These are phyloP conservation scores for Deladenus siricidicola DNA, from an alignment of 2,888 invertebrate genomes.

Conservation along the genomic window DNA sequence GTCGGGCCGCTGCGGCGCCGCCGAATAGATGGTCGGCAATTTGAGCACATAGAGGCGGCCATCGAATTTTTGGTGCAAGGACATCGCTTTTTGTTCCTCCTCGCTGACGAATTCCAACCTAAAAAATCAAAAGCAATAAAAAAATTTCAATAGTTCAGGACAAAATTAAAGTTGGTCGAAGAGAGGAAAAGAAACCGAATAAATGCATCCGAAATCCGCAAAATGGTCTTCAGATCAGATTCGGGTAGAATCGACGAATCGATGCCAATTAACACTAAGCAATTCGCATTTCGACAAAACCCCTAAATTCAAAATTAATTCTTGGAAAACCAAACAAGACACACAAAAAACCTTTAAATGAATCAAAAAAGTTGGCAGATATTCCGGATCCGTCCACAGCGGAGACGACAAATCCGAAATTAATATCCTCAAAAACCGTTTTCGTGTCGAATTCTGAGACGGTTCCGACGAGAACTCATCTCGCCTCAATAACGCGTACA, in stretches of 20 bases:
- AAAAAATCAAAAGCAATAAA: no score
- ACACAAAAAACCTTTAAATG: slow-evolving; percentile 1
- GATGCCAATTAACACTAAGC: not conserved
- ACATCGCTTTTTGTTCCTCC: not conserved
- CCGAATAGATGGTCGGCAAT: not conserved
- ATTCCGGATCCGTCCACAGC: not conserved
- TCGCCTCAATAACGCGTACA: not conserved
- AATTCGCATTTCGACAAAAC: not conserved
- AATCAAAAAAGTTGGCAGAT: not conserved
- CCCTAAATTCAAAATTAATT: no score
- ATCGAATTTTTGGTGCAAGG: not conserved
- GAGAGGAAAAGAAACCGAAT: no score
- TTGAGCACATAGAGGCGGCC: not conserved
- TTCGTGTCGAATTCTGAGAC: not conserved
- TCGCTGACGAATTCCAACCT: not conserved
- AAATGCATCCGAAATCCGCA: not conserved
- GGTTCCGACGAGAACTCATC: not conserved
- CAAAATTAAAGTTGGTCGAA: no score
- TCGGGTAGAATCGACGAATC: not conserved
- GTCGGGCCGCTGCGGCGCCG: not conserved
- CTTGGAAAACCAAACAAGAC: no score
- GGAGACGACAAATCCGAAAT: not conserved
- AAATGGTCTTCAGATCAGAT: not conserved
- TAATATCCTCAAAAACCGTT: not conserved
- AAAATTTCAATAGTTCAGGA: no score